These are phyloP conservation scores for Psophia crepitans DNA, from an alignment of 2,113 vertebrate genomes.

Conservation along the genomic window DNA sequence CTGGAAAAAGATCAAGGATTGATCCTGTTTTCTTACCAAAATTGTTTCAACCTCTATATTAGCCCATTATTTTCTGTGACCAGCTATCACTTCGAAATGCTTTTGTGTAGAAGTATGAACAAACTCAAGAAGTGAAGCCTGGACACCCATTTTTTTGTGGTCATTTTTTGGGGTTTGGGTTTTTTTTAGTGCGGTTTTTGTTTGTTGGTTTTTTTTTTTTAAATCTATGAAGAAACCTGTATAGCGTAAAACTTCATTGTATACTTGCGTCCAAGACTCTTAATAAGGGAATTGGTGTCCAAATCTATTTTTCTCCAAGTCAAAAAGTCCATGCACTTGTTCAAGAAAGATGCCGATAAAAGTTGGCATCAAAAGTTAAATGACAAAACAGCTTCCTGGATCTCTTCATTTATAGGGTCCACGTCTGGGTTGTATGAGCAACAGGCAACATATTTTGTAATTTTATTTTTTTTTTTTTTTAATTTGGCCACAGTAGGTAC, in stretches of 20 bases:
- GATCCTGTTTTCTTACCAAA: background rate
- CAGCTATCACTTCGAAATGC: background rate
- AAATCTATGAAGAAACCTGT: background rate
- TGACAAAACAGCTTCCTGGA: background rate
- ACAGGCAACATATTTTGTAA: background rate
- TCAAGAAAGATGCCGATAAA: background rate
- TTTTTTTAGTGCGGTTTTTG: no score
- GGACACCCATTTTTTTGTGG: background rate
- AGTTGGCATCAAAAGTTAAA: background rate
- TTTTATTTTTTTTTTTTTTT: background rate
- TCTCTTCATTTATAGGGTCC: background rate
- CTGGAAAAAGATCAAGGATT: background rate
- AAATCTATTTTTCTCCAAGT: background rate
- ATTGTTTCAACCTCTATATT: background rate
- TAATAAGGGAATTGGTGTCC: background rate
- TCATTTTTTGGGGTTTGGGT: background rate
- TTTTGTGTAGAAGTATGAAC: background rate
- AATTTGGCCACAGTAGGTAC: background rate
- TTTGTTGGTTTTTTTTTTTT: background rate
- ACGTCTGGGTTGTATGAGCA: background rate
- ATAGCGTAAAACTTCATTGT: background rate
- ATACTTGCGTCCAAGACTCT: background rate
- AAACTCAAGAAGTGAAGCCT: background rate
- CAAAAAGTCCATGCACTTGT: background rate
- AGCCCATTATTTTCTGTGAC: background rate